Base-by-base conservation (phyloP, 2,797 vertebrate genomes). In the Sebastes iracundus region DNA sequence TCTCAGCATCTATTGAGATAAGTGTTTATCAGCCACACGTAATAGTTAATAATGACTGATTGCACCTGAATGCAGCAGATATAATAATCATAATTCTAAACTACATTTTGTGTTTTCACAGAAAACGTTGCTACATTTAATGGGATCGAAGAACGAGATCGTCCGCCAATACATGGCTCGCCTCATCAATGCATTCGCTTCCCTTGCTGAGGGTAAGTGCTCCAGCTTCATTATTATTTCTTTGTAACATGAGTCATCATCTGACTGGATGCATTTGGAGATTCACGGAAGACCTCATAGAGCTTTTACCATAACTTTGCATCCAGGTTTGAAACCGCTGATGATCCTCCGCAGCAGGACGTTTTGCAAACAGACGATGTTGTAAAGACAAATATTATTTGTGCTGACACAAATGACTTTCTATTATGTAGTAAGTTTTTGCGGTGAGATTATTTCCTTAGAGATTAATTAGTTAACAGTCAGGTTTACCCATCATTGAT, bases 101-200 rank as follows among this genome's bases (percentile, higher is more conserved):
- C 23, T 60, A 20, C 6, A 11, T 75, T 64, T 64, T 59, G 5
- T 80, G 23, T 77, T 83, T 66, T 87, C 72, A 14, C 90, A 99
- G 98, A 96, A 93, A 90, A 96, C 79, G 0, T 92, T 98, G 72
- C 93, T 99, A 58, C 93, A 96, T 33, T 93, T 98, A 85, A 84
- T 99, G 53, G 95, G 94, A 52, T 97, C 97, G 0, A 95, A 94
- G 92, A 97, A 96, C 4, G 96, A 98, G 68, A 92, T 96, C 6
- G 97, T 99, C 80, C 95, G 97, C 42, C 97, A 99, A 59, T 99
- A 98, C 86, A 95, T 89, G 84, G 97, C 97, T 77, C 96, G 97
- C 56, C 97, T 99, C 35, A 90, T 99, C 94, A 98, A 99, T 72
- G 96, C 97, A 1, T 96, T 99, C 32, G 96, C 98, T 14, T 99